Conservation (phyloP, 2,797 vertebrate species). For the Oryzias dopingdopingensis region DNA sequence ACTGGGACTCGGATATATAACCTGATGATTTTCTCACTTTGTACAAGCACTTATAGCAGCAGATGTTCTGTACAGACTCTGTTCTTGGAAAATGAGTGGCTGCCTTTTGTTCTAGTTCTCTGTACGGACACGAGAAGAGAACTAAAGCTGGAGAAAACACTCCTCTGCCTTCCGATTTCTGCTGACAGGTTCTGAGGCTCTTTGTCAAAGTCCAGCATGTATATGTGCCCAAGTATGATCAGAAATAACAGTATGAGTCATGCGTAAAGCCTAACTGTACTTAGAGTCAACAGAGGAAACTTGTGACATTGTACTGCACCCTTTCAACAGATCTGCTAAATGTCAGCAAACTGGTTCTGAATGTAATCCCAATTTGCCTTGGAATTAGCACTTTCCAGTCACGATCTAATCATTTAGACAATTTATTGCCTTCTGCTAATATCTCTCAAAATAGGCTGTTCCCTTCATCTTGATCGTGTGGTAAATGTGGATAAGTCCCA, state of each 20-base stretch:
- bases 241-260: conserved; percentile 67
- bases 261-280: conserved; percentile 73
- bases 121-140: neutral
- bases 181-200: conserved; percentile 28
- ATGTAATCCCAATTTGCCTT: conserved; percentile 81
- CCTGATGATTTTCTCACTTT: conserved; percentile 49
- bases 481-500: conserved; percentile 67
- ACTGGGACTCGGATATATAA: conserved; percentile 42
- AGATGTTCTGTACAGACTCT: conserved; percentile 12
- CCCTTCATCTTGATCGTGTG: conserved; percentile 65
- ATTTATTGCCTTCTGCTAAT: conserved; percentile 74
- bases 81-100: conserved; percentile 27
- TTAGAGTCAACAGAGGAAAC: conserved; percentile 77
- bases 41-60: conserved; percentile 50
- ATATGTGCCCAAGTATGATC: conserved; percentile 65
- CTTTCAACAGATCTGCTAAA: conserved; percentile 81
- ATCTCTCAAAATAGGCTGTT: conserved; percentile 73
- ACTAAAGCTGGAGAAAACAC: conserved; percentile 1
- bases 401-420: conserved; percentile 82
- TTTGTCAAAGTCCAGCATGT: conserved; percentile 62
- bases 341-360: conserved; percentile 85
- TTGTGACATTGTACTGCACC: conserved; percentile 74
- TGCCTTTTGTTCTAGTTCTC: conserved; percentile 18
- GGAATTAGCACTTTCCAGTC: conserved; percentile 78
- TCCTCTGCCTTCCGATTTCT: neutral